Evolutionary conservation across 2,797 vertebrate species (phyloP).

Genomic region (Simalia tracyae): DNA sequence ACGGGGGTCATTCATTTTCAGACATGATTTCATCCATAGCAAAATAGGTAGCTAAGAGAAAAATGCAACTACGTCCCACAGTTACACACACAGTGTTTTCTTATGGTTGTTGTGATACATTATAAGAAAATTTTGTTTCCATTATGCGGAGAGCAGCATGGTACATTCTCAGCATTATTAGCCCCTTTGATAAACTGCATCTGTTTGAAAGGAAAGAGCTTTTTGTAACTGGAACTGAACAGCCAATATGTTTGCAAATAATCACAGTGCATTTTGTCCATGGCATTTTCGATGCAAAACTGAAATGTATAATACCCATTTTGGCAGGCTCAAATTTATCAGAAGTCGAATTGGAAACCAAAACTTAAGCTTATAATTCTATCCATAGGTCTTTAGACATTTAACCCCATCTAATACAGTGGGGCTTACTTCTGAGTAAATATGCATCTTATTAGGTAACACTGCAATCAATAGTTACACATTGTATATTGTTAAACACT

Average conservation of each 20-base stretch:
- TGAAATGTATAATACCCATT: not conserved
- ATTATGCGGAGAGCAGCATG: not conserved
- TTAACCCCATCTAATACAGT: not conserved
- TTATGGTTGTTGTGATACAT: not conserved
- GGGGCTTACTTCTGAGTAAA: not conserved
- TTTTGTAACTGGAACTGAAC: not conserved
- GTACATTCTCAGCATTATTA: not conserved
- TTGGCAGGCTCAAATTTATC: not conserved
- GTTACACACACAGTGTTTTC: not conserved
- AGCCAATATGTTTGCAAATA: not conserved
- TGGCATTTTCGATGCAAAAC: not conserved
- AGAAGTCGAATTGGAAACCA: not conserved
- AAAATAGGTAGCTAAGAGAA: slow-evolving; percentile 25
- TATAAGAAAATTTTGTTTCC: slow-evolving; percentile 14
- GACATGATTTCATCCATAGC: slow-evolving; percentile 31
- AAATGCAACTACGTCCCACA: not conserved
- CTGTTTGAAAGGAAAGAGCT: not conserved
- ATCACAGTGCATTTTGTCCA: not conserved
- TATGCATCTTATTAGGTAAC: not conserved
- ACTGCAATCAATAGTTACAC: not conserved
- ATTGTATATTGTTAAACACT: not conserved
- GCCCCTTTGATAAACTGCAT: not conserved
- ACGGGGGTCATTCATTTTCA: slow-evolving; percentile 10
- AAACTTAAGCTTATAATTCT: not conserved
- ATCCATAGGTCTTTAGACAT: not conserved